Base-by-base conservation (phyloP, 2,797 vertebrate species). In the Craterocephalus amniculus region DNA sequence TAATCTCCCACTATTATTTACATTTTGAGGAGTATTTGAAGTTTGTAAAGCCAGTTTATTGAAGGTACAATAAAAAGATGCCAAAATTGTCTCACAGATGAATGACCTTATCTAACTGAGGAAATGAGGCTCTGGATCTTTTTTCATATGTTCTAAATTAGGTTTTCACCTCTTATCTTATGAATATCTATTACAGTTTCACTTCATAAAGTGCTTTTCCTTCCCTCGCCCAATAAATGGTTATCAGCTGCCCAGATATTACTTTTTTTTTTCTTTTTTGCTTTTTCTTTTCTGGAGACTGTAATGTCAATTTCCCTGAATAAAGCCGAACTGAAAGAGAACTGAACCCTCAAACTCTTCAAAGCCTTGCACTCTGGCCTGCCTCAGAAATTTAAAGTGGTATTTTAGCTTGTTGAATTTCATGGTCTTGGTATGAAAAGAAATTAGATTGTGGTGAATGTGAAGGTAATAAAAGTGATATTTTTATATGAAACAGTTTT, bases 391-490 rank as follows among this genome's bases (percentile, higher is more conserved):
- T 86, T 86, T 83, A 79, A 87, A 89, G 88, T 76, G 83, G 76
- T 91, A 83, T 91, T 91, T 92, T 86, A 95, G 93, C 94, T 95
- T 94, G 96, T 96, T 95, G 92, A 96, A 95, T 93, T 96, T 96
- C 94, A 92, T 94, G 94, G 94, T 94, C 95, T 96, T 96, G 95
- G 93, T 96, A 77, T 86, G 70, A 84, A 88, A 84, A 78, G 60
- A 79, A 79, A 85, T 94, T 94, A 94, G 95, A 95, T 92, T 96
- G 95, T 96, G 92, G 64, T 94, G 96, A 97, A 98, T 96, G 95
- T 97, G 96, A 96, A 94, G 96, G 96, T 95, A 97, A 92, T 91
- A 91, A 93, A 95, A 91, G 95, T 94, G 83, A 95, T 99, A 97
- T 99, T 98, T 99, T 99, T 98, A 92, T 97, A 87, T 78, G 20